Percentiles rank a stretch among this genome's conserved stretches.
phyloP scores from a whole-genome alignment of 2,797 vertebrate genomes.

The Iguana delicatissima region DNA sequence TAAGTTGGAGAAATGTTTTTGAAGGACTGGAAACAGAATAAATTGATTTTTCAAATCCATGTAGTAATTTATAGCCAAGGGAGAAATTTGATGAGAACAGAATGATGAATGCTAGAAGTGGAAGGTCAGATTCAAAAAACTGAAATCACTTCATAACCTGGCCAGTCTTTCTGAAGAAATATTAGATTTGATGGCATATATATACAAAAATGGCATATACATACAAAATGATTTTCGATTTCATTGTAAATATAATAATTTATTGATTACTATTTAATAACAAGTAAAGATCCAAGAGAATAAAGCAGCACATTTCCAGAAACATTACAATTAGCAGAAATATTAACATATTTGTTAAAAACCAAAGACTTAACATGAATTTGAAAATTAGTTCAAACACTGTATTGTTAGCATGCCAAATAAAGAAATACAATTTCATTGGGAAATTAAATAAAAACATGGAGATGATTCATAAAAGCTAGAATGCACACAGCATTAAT shows the following conservation, averaged over 20 bases:
- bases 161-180: not conserved
- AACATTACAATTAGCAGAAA: constrained; percentile 18
- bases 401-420: constrained; percentile 37
- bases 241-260: constrained; percentile 24
- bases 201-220: no score
- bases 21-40: not conserved
- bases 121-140: not conserved
- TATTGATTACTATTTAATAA: constrained; percentile 42
- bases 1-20: not conserved
- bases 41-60: not conserved
- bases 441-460: constrained; percentile 42
- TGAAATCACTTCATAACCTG: not conserved
- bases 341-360: constrained; percentile 22
- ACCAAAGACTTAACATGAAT: constrained; percentile 42
- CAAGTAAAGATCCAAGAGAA: constrained; percentile 52
- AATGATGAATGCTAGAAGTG: not conserved
- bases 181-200: not conserved
- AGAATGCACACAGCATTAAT: not conserved
- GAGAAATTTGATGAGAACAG: not conserved
- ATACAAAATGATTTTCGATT: constrained; percentile 24
- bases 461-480: constrained; percentile 10
- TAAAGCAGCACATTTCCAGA: constrained; percentile 47
- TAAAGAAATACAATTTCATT: constrained; percentile 33
- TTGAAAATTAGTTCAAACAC: constrained; percentile 36
- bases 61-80: not conserved